These are phyloP conservation scores for Carettochelys insculpta DNA, from an alignment of 2,113 vertebrate species.

Conservation along the genomic window DNA sequence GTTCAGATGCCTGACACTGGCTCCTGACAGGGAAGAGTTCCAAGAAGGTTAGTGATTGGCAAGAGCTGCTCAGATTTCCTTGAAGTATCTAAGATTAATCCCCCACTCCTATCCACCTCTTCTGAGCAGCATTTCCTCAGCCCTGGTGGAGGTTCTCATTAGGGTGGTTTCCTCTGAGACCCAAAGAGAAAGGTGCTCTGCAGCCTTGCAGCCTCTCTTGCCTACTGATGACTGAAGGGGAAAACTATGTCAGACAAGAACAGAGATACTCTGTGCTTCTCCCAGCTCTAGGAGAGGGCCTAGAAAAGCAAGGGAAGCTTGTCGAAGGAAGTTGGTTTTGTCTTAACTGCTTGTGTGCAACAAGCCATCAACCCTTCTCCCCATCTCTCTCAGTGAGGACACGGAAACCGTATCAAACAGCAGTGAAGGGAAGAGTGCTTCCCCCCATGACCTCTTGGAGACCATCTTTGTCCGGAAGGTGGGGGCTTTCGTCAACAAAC, in stretches of 20 bases:
- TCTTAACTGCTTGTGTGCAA: neutral
- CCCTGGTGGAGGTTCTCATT: too few species aligned
- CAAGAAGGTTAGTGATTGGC: neutral
- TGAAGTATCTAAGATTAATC: neutral
- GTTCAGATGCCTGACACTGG: neutral
- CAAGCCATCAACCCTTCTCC: neutral
- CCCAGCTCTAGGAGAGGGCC: neutral
- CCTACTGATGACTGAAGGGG: neutral
- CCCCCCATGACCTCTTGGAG: constrained; percentile 85
- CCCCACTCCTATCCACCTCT: neutral
- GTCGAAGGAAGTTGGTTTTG: neutral
- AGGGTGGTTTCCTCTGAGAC: neutral
- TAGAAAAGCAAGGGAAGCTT: neutral
- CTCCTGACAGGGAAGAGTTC: neutral
- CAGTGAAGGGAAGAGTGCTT: constrained; percentile 80
- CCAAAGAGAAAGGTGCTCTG: neutral
- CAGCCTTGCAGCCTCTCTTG: neutral
- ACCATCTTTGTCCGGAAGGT: constrained; percentile 92
- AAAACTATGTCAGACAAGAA: neutral
- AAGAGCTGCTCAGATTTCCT: neutral
- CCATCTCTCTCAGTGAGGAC: constrained; percentile 79
- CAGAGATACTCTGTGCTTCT: neutral
- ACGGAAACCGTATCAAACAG: constrained; percentile 84
- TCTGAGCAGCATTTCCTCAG: neutral
- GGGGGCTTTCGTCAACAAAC: constrained; percentile 96